Evolutionary conservation across 2,797 vertebrate genomes (phyloP).

Genomic region (Borostomias antarcticus): DNA sequence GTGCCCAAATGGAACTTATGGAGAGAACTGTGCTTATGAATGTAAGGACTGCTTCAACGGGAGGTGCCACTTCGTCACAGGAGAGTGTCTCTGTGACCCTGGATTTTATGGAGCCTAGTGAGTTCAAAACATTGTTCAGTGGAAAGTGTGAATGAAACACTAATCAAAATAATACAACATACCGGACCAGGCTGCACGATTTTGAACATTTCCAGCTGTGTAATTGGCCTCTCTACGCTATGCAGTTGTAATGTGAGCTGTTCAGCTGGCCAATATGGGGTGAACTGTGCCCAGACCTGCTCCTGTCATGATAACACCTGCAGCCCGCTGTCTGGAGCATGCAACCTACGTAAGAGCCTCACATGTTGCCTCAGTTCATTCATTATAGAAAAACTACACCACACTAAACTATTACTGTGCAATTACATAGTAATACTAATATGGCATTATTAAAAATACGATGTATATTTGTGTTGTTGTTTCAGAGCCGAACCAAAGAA

Average conservation of each 20-base stretch:
- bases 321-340: slow-evolving; percentile 81
- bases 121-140: slow-evolving; percentile 57
- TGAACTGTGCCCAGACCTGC: slow-evolving; percentile 81
- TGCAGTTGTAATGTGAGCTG: slow-evolving; percentile 86
- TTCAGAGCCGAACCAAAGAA: slow-evolving; percentile 85
- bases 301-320: slow-evolving; percentile 81
- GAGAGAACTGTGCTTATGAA: slow-evolving; percentile 85
- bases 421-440: not conserved
- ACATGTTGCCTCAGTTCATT: not conserved
- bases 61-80: slow-evolving; percentile 84
- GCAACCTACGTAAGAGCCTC: slow-evolving; percentile 81
- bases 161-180: not conserved
- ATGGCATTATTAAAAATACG: too few species aligned
- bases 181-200: too few species aligned
- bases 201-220: not conserved
- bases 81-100: slow-evolving; percentile 80
- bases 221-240: slow-evolving; percentile 7
- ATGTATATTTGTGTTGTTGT: not conserved
- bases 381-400: not conserved
- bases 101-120: slow-evolving; percentile 84
- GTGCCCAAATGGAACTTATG: slow-evolving; percentile 84
- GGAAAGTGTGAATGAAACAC: not conserved
- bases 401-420: not conserved
- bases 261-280: slow-evolving; percentile 77
- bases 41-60: slow-evolving; percentile 84